Evolutionary conservation across 2,888 invertebrate genomes (phyloP), one percentile per base, ranked within the genome.

Genomic region (Limnephilus marmoratus): DNA sequence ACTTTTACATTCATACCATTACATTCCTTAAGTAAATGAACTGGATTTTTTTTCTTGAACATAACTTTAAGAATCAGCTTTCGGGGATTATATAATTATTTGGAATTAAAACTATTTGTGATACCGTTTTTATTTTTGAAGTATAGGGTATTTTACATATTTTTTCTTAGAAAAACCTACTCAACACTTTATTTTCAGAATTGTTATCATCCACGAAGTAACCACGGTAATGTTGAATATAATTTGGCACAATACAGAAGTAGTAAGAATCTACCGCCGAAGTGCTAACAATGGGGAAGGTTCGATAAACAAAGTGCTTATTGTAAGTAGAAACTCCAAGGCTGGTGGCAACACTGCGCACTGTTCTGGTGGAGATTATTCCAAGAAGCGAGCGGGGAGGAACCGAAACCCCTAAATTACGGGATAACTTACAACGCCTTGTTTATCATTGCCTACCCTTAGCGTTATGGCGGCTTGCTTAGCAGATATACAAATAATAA

Each of bases 401-500:
- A 83, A 34, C 31, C 34, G 82, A 31, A 83, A 83, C 82, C 82
- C 34, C 18, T 34, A 83, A 37, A 83, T 83, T 83, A 83, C 82
- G 34, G 31, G 82, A 83, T 83, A 83, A 83, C 82, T 83, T 83
- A 83, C 31, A 83, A 18, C 82, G 82, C 31, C 31, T 34, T 34
- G 82, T 83, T 83, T 83, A 83, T 83, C 82, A 83, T 83, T 83
- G 82, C 31, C 82, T 34, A 83, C 82, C 82, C 82, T 83, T 37
- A 83, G 82, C 37, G 24, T 68, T 68, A 68, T 68, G 34, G 82
- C 37, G 82, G 82, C 82, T 83, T 83, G 31, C 31, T 37, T 18
- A 34, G 82, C 37, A 31, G 82, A 37, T 83, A 37, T 83, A 83
- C 82, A 83, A 83, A 83, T 83, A 37, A 34, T 83, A 31, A 83